Evolutionary conservation across 2,888 invertebrate genomes (phyloP).

Genomic region (Andrena bicolor): DNA sequence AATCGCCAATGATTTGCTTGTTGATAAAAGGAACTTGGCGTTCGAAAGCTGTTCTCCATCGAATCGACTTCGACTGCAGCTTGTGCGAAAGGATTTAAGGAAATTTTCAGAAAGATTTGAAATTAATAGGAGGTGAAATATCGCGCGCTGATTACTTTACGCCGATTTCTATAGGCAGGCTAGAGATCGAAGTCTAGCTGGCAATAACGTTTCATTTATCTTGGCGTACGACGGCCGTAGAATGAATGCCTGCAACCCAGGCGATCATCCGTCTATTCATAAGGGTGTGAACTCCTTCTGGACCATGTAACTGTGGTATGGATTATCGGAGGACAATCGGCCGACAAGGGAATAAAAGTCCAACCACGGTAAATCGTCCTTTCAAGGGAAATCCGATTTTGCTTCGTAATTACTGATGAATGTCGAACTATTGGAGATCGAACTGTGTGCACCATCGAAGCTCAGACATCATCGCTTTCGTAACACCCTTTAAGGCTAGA

Average conservation of each 20-base stretch:
- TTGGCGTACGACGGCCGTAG: slow-evolving; percentile 28
- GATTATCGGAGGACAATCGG: slow-evolving; percentile 33
- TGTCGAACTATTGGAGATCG: neutral
- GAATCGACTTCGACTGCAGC: too few relatives aligned
- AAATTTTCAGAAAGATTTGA: neutral
- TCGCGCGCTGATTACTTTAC: neutral
- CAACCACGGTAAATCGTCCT: slow-evolving; percentile 16
- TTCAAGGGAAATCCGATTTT: neutral
- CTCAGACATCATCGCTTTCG: too few relatives aligned
- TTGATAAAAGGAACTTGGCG: too few relatives aligned
- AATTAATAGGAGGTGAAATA: neutral
- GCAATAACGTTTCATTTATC: slow-evolving; percentile 66
- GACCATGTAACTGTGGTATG: slow-evolving; percentile 17
- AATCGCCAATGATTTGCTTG: too few relatives aligned
- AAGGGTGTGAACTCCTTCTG: slow-evolving; percentile 53
- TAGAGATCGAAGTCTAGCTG: neutral
- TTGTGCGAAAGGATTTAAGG: too few relatives aligned
- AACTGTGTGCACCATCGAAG: too few relatives aligned
- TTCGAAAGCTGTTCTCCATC: too few relatives aligned
- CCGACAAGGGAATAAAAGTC: slow-evolving; percentile 36
- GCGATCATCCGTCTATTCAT: slow-evolving; percentile 61
- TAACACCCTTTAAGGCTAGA: too few relatives aligned
- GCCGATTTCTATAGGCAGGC: neutral
- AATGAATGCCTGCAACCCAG: slow-evolving; percentile 30
- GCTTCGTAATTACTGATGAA: slow-evolving; percentile 9